These are phyloP conservation scores for Hypselothyrea guttata DNA, from an alignment of 2,888 invertebrate genomes.

Conservation along the genomic window DNA sequence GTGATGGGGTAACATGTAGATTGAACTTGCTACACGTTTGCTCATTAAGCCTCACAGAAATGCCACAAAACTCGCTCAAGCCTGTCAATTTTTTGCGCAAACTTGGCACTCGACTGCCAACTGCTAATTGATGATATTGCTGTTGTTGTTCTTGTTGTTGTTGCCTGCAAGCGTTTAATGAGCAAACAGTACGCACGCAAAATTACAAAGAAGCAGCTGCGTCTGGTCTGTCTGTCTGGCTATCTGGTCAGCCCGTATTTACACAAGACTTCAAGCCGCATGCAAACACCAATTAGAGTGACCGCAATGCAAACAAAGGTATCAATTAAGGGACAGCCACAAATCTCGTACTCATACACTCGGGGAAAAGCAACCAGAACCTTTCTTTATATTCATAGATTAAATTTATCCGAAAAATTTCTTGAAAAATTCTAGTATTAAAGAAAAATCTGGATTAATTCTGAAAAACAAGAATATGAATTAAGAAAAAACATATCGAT, in stretches of 20 bases:
- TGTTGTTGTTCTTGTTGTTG: constrained; percentile 15
- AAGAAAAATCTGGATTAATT: too few relatives aligned
- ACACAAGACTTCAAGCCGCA: constrained; percentile 75
- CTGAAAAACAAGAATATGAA: too few relatives aligned
- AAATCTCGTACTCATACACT: neutral
- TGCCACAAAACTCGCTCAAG: constrained; percentile 33
- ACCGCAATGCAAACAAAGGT: constrained; percentile 75
- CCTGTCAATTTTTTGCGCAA: constrained; percentile 72
- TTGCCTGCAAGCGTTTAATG: constrained; percentile 71
- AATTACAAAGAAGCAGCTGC: constrained; percentile 68
- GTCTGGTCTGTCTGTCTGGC: constrained; percentile 9
- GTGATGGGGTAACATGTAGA: constrained; percentile 38
- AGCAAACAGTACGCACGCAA: constrained; percentile 77
- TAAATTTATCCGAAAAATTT: too few relatives aligned
- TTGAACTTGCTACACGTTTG: constrained; percentile 47
- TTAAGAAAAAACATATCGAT: too few relatives aligned
- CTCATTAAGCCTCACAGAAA: constrained; percentile 58
- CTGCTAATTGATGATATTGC: constrained; percentile 70
- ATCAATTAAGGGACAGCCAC: constrained; percentile 66
- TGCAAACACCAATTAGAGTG: constrained; percentile 78
- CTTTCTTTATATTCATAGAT: too few relatives aligned
- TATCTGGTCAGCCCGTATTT: constrained; percentile 69
- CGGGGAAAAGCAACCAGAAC: too few relatives aligned
- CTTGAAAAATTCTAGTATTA: too few relatives aligned
- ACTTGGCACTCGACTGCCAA: constrained; percentile 58